These are phyloP conservation scores for Danio albolineatus DNA, from an alignment of 2,797 vertebrate genomes.

Conservation along the genomic window DNA sequence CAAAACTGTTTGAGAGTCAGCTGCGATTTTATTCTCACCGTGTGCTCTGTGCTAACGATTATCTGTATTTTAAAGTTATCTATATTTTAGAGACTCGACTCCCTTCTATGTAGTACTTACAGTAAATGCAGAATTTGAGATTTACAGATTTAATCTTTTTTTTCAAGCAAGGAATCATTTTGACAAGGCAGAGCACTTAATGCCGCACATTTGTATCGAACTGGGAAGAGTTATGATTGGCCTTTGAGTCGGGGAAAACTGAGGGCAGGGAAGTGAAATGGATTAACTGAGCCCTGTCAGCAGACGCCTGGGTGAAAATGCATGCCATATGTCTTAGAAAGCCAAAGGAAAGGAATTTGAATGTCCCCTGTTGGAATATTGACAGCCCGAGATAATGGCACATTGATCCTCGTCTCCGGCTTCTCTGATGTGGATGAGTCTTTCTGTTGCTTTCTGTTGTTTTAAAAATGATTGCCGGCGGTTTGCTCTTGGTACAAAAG, in stretches of 20 bases:
- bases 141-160: constrained; percentile 33
- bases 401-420: constrained; percentile 59
- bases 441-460: constrained; percentile 51
- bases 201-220: constrained; percentile 54
- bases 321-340: constrained; percentile 57
- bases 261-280: constrained; percentile 54
- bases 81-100: constrained; percentile 18
- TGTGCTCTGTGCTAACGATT: not conserved
- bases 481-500: constrained; percentile 48
- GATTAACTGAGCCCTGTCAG: constrained; percentile 62
- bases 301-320: constrained; percentile 44
- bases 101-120: not conserved
- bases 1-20: constrained; percentile 10
- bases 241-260: constrained; percentile 38
- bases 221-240: constrained; percentile 58
- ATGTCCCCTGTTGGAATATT: constrained; percentile 61
- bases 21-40: not conserved
- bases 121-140: constrained; percentile 52
- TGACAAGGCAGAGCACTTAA: constrained; percentile 55
- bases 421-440: constrained; percentile 53
- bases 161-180: constrained; percentile 55
- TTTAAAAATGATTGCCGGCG: constrained; percentile 55
- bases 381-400: constrained; percentile 60
- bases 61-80: constrained; percentile 23
- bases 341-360: constrained; percentile 60